Base-by-base conservation (phyloP, 1,140 invertebrate genomes). In the Idris sp. region DNA sequence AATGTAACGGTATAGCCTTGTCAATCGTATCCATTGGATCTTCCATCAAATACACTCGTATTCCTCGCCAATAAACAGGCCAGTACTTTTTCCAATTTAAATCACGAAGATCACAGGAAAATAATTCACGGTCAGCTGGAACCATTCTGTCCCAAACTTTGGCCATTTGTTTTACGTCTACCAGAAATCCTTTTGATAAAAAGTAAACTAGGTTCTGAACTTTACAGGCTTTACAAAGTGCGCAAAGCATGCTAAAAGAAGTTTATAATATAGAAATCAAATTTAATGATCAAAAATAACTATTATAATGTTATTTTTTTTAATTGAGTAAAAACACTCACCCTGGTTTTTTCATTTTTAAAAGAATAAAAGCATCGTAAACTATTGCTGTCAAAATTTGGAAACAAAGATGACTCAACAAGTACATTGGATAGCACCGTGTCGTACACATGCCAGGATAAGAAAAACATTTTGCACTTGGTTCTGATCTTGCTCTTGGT, bases 361-460 rank as follows among this genome's bases (percentile, higher is more conserved):
- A 80, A 2, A 89, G 35, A 2, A 87, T 81, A 2, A 90, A 30
- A 0, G 84, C 76, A 67, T 93, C 92, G 0, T 89, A 78, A 0
- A 92, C 15, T 7, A 89, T 69, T 0, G 91, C 91, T 1, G 92
- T 92, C 2, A 92, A 41, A 10, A 89, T 79, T 68, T 93, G 91
- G 1, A 91, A 76, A 2, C 91, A 75, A 3, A 90, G 48, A 5
- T 82, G 64, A 1, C 83, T 61, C 1, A 77, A 4, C 0, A 51
- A 22, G 25, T 61, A 80, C 43, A 84, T 51, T 0, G 80, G 40
- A 7, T 69, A 76, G 58, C 74, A 79, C 9, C 53, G 79, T 18
- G 78, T 80, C 1, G 82, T 43, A 0, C 79, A 61, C 2, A 75
- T 6, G 3, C 51, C 43, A 0, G 64, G 65, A 14, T 31, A 44